Percentiles rank a stretch among this genome's conserved stretches.
These are phyloP conservation scores for Dascyllus trimaculatus DNA, from an alignment of 2,113 vertebrate genomes.

Conservation along the genomic window DNA sequence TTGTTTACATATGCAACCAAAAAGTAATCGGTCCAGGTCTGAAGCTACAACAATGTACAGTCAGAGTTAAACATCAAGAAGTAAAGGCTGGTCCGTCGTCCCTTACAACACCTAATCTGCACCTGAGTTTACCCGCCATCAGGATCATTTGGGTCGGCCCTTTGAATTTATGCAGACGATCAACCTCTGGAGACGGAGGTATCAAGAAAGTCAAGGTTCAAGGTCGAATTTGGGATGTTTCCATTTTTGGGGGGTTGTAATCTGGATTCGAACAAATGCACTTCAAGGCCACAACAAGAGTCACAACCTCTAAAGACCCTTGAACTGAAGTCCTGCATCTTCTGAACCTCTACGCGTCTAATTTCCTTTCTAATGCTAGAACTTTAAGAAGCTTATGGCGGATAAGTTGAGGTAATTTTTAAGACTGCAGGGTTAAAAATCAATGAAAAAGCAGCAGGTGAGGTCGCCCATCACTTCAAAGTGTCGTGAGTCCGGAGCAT, in stretches of 20 bases:
- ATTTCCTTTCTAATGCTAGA: neutral
- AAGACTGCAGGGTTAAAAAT: neutral
- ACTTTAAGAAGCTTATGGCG: constrained; percentile 21
- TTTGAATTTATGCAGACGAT: constrained; percentile 30
- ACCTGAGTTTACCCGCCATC: constrained; percentile 66
- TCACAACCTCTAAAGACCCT: neutral
- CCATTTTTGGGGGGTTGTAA: neutral
- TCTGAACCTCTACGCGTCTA: neutral
- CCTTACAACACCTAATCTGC: constrained; percentile 64
- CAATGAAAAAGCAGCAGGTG: neutral
- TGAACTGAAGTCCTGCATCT: constrained; percentile 1
- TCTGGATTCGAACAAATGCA: neutral
- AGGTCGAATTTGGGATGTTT: neutral
- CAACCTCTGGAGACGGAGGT: constrained; percentile 29
- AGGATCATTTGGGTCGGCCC: constrained; percentile 24
- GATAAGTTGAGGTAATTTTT: constrained; percentile 4
- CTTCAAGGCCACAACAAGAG: neutral
- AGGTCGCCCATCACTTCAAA: constrained; percentile 32
- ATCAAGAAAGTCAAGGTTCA: no score
- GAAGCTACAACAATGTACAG: constrained; percentile 60
- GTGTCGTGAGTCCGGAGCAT: constrained; percentile 3
- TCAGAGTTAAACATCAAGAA: constrained; percentile 56
- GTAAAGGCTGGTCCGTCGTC: constrained; percentile 26
- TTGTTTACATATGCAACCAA: neutral
- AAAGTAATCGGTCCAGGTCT: constrained; percentile 27